Evolutionary conservation across 64 coral and sea anemone genomes (phyloP), one percentile per base, ranked within the genome.

Genomic region (Actinia equina): DNA sequence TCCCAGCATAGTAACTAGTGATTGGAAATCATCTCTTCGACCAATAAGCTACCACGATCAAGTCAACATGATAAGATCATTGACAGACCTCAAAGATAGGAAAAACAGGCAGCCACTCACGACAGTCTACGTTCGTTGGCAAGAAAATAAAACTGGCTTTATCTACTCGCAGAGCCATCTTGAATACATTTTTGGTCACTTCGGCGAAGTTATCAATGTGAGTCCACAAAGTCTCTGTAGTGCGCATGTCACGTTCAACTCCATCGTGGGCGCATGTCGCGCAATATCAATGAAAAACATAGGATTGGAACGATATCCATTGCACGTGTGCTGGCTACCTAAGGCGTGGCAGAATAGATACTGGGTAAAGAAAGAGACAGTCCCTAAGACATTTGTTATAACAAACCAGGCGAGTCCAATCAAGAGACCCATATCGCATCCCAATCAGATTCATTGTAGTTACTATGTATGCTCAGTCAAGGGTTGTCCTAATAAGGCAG

Each of bases 61-160:
- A 19, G 54, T 42, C 17, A 20, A 57, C 55, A 54, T 85, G 55
- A 26, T 63, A 45, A 22, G 55, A 26, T 60, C 53, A 17, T 7
- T 85, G 7, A 44, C 10, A 60, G 27, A 85, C 30, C 3, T 52
- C 19, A 63, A 60, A 53, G 37, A 12, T 10, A 85, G 61, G 83
- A 52, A 57, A 43, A 55, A 42, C 4, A 57, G 14, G 17, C 83
- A 57, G 25, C 83, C 83, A 15, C 52, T 85, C 20, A 60, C 83
- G 5, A 85, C 83, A 25, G 11, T 85, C 37, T 62, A 85, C 55
- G 83, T 85, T 8, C 83, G 83, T 30, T 85, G 83, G 83, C 83
- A 60, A 43, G 25, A 42, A 14, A 85, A 85, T 16, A 15, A n/a
- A 63, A 30, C 59, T 82, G 19, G 43, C 3, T 20, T 58, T 9